A percentile compares a stretch with the other conserved stretches of the same genome.
Evolutionary conservation across 2,888 invertebrate species (phyloP).

Genomic region (Malacosoma neustria): DNA sequence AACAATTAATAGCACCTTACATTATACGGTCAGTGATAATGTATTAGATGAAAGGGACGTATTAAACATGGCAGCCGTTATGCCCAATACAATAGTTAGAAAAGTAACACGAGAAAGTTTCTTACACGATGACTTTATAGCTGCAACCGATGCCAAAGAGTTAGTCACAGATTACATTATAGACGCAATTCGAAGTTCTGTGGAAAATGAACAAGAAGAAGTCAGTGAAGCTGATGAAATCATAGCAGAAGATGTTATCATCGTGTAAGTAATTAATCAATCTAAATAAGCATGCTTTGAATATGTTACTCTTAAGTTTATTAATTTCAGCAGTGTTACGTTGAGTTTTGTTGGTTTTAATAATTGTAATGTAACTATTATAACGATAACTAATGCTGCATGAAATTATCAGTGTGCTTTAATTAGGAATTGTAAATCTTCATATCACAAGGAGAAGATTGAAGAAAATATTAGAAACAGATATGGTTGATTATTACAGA

Average conservation of each 20-base stretch:
- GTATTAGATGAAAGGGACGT: constrained; percentile 41
- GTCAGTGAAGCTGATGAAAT: background rate
- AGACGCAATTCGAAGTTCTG: constrained; percentile 15
- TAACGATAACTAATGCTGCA: too few species aligned
- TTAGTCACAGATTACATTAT: constrained; percentile 41
- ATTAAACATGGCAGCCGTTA: constrained; percentile 34
- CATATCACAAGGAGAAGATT: too few species aligned
- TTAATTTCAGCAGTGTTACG: too few species aligned
- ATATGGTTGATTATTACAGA: too few species aligned
- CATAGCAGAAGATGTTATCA: background rate
- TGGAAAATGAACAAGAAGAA: constrained; percentile 7
- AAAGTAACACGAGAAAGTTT: constrained; percentile 37
- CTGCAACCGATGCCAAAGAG: constrained; percentile 34
- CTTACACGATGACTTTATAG: constrained; percentile 34
- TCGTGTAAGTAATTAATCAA: background rate
- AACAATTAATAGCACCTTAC: constrained; percentile 34
- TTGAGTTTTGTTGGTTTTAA: too few species aligned
- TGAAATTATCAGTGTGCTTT: too few species aligned
- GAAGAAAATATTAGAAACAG: too few species aligned
- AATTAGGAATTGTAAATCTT: too few species aligned
- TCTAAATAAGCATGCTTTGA: too few species aligned
- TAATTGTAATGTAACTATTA: too few species aligned
- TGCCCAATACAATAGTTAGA: constrained; percentile 33
- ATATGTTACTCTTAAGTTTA: too few species aligned
- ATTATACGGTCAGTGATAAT: constrained; percentile 37